Base-by-base conservation (phyloP, 2,888 invertebrate genomes). In the Agrochola litura region DNA sequence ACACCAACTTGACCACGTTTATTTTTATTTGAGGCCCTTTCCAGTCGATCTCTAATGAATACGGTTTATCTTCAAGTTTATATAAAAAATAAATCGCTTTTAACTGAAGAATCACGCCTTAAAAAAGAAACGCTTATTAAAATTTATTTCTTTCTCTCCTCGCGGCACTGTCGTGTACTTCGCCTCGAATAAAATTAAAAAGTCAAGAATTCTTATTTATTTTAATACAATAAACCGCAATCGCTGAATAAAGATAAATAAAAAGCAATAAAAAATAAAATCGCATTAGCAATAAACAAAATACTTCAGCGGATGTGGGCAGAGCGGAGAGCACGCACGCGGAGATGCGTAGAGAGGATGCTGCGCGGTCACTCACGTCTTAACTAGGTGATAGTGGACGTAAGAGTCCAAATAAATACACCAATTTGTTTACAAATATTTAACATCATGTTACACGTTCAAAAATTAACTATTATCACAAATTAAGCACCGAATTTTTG, bases 161-260 rank as follows among this genome's bases (percentile, higher is more conserved):
- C 95, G 94, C 94, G 93, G 95, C 94, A 92, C 94, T 95, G 96
- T 96, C 96, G 95, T 96, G 96, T 96, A 96, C 96, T 94, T 93
- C 92, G 95, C 90, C 93, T 93, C 94, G 94, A 96, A 96, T 95
- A 96, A 96, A 96, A 96, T 96, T 96, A 96, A 96, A 96, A 96
- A 96, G 96, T 96, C 96, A 94, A 95, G 96, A 96, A 96, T 96
- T 96, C 96, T 96, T 96, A 96, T 96, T 96, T 96, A 96, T 96
- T 96, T 96, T 96, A 96, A 96, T 96, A 96, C 96, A 96, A 96
- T 96, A 96, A 96, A 96, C 96, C 95, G 96, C 96, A 96, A 96
- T 96, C 96, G 96, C 94, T 96, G 96, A 96, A 96, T 96, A 96
- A 96, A 96, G 96, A 96, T 96, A 96, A 96, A 96, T 96, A 96